Percentiles rank a stretch among this genome's conserved stretches.
Conservation (phyloP, 2,113 vertebrate species). For the Eurypyga helias region DNA sequence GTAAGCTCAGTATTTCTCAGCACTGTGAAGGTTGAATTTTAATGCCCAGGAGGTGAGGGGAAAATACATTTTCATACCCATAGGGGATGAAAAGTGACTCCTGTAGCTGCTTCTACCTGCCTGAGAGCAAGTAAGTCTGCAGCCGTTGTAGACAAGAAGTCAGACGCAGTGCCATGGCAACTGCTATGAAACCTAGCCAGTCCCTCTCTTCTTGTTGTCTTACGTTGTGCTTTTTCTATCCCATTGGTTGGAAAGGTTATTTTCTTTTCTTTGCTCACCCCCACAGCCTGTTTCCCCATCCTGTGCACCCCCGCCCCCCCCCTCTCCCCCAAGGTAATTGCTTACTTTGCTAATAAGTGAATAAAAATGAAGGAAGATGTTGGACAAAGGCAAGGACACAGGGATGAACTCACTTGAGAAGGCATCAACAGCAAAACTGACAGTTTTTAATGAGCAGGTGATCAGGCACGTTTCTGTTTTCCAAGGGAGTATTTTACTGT, state of each 20-base stretch:
- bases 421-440: neutral
- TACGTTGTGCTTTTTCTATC: neutral
- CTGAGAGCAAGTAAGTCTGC: neutral
- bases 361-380: neutral
- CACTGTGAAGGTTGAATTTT: neutral
- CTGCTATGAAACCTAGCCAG: neutral
- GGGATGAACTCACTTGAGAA: neutral
- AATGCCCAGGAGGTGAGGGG: neutral
- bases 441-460: neutral
- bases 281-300: no score
- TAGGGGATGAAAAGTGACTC: neutral
- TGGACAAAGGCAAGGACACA: no score
- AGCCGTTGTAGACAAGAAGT: neutral
- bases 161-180: neutral
- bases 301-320: no score
- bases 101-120: neutral
- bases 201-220: neutral
- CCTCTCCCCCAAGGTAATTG: neutral
- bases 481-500: neutral
- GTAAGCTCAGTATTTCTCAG: neutral
- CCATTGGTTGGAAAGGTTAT: neutral
- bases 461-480: neutral
- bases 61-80: neutral
- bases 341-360: neutral
- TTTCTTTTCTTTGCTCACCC: neutral